Conservation (phyloP, 2,797 vertebrate species). For the Myotis findleyi region DNA sequence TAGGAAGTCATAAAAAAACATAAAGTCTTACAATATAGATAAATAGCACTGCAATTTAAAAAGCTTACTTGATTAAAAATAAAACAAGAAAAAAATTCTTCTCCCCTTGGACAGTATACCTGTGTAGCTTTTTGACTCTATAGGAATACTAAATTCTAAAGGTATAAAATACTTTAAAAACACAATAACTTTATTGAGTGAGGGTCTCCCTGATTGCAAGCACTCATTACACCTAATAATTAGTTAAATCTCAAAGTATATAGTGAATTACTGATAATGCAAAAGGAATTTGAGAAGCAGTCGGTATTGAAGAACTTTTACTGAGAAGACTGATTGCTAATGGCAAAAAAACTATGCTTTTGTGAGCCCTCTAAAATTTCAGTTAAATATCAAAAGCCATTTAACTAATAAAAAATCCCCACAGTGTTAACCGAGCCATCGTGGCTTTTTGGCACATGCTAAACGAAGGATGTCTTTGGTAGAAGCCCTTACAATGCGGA, state of each 20-base stretch:
- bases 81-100: not conserved
- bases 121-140: not conserved
- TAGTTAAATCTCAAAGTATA: not conserved
- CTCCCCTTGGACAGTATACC: not conserved
- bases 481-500: conserved; percentile 76
- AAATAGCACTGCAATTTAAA: not conserved
- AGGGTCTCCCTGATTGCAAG: not conserved
- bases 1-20: not conserved
- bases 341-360: conserved; percentile 39
- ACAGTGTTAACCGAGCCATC: conserved; percentile 80
- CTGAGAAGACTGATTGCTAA: conserved; percentile 40
- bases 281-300: not conserved
- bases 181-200: not conserved
- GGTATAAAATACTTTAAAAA: not conserved
- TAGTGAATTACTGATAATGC: not conserved
- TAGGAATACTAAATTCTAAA: not conserved
- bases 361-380: conserved; percentile 69
- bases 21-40: not conserved
- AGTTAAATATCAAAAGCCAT: conserved; percentile 76
- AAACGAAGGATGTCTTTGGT: conserved; percentile 80
- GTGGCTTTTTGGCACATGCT: conserved; percentile 81
- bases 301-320: not conserved
- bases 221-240: not conserved
- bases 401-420: conserved; percentile 77
- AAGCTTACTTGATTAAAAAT: conserved; percentile 16